phyloP scores from a whole-genome alignment of 2,113 vertebrate species.

The Rattus rattus region DNA sequence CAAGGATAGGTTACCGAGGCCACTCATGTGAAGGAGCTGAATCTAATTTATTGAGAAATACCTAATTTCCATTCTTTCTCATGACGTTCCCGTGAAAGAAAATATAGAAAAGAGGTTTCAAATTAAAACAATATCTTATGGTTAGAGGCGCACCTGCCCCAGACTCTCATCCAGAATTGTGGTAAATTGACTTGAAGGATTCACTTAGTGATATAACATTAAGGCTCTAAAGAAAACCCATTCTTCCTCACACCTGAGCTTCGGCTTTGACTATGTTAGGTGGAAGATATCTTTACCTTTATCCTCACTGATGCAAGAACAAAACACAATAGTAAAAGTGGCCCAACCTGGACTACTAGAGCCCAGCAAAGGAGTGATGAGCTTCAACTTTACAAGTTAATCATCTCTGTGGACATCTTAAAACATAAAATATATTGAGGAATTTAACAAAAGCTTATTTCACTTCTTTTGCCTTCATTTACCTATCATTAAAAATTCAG shows the following conservation, averaged over 20 bases:
- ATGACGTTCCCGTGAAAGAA: not conserved
- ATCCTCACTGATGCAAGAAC: not conserved
- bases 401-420: not conserved
- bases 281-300: not conserved
- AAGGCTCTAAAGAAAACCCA: not conserved
- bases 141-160: not conserved
- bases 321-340: not conserved
- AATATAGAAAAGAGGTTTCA: not conserved
- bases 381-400: not conserved
- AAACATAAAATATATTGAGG: not conserved
- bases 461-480: not conserved
- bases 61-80: not conserved
- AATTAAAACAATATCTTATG: not conserved
- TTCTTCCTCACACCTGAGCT: not conserved
- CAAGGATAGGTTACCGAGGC: not conserved
- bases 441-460: not conserved
- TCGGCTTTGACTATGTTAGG: not conserved
- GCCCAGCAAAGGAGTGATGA: not conserved
- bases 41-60: not conserved
- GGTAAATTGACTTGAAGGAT: not conserved
- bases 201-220: rapidly evolving
- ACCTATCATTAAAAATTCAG: not conserved
- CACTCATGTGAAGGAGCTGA: not conserved
- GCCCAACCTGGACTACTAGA: rapidly evolving
- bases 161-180: not conserved